phyloP scores from a whole-genome alignment of 2,113 vertebrate species.

The Phalacrocorax carbo region DNA sequence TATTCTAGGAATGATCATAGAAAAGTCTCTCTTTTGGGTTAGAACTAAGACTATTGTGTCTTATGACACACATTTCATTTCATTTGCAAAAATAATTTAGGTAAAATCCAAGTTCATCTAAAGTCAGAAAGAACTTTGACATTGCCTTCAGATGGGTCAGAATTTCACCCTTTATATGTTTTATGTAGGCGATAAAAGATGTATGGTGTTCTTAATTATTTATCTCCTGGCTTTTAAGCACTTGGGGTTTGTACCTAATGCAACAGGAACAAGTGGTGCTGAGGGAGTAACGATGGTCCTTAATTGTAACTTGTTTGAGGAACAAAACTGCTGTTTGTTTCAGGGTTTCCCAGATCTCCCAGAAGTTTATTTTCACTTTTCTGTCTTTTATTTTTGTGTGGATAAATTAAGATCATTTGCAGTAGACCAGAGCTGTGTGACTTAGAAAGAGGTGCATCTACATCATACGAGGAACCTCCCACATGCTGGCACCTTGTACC shows the following conservation, averaged over 20 bases:
- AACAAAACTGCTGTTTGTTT: slow-evolving; percentile 24
- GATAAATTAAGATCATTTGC: not conserved
- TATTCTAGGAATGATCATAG: not conserved
- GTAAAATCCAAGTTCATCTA: not conserved
- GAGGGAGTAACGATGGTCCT: not conserved
- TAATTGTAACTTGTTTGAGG: not conserved
- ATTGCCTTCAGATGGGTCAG: not conserved
- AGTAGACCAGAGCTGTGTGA: not conserved
- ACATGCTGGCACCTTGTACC: not conserved
- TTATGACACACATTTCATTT: rapidly evolving
- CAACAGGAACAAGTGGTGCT: not conserved
- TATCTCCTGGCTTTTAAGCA: slow-evolving; percentile 34
- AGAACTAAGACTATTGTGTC: not conserved
- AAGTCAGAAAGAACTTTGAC: slow-evolving; percentile 6
- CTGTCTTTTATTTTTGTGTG: not conserved
- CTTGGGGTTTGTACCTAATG: slow-evolving; percentile 15
- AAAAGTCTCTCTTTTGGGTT: not conserved
- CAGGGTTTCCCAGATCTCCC: not conserved
- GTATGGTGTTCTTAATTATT: slow-evolving; percentile 54
- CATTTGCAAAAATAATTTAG: not conserved
- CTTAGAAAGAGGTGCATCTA: not conserved
- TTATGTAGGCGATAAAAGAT: slow-evolving; percentile 22
- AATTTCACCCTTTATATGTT: slow-evolving; percentile 4
- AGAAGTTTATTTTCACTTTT: not conserved
- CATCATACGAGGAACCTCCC: not conserved